Evolutionary conservation across 2,113 vertebrate species (phyloP), one percentile per base, ranked within the genome.

Genomic region (Catharus fuscescens): DNA sequence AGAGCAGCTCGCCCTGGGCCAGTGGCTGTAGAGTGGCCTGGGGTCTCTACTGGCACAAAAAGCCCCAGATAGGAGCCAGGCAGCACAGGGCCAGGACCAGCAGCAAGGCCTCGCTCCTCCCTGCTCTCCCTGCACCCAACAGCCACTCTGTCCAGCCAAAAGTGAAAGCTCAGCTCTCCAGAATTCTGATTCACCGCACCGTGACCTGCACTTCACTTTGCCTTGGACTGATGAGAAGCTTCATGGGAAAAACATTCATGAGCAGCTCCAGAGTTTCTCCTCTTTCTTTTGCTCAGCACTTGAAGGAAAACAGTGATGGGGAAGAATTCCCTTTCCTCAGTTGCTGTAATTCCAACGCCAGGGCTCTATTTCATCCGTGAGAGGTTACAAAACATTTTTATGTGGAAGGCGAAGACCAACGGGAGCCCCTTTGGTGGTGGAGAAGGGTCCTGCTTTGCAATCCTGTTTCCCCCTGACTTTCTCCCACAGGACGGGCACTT

Each of bases 1-100:
- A 3, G 53, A 34, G 70, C 65, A 34, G 50, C 59, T 60, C 1
- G 0, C 21, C 59, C 65, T 2, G 34, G 32, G 44, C 14, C 38
- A 12, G 4, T 0, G 0, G 14, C 65, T 34, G 32, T 4, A 5
- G 1, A 48, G 38, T 2, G 3, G 42, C 67, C 9, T 14, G 1
- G 12, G 28, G 59, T 36, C 65, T 34, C 54, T 34, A 8, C 34
- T 28, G 18, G 48, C 38, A 9, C 26, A 0, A 12, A 52, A 34
- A 0, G 2, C 21, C 16, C 36, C 38, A 6, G 18, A n/a, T 15
- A 56, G 1, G 42, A 16, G 45, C 47, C 44, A 26, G 87, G 54
- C 67, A 50, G 82, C 6, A 1, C 23, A 3, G 31, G 56, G 38
- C 44, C 9, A 18, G 29, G 36, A 34, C 36, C 1, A 0, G 16